Conservation (phyloP, 2,888 invertebrate genomes). For the Linyphia triangularis region DNA sequence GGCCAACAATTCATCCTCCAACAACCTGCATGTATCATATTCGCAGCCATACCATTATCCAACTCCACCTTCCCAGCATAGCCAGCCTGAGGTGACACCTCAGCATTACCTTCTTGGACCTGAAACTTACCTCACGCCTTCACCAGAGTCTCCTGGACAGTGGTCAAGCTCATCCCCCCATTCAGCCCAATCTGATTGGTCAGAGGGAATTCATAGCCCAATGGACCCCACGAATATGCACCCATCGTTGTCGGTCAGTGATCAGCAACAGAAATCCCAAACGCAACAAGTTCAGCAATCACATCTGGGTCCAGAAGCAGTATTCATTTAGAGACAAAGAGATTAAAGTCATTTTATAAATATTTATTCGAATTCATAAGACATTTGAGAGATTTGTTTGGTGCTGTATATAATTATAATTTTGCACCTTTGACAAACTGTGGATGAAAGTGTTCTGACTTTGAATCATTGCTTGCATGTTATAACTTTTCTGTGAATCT, state of each 20-base stretch:
- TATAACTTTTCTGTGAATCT: conserved; percentile 20
- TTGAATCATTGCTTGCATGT: background rate
- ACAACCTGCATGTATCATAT: conserved; percentile 53
- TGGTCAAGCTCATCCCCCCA: conserved; percentile 97
- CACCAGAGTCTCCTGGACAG: conserved; percentile 96
- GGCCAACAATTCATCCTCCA: conserved; percentile 24
- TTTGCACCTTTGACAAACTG: conserved; percentile 7
- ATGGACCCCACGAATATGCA: conserved; percentile 76
- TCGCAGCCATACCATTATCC: conserved; percentile 84
- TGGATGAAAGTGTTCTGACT: background rate
- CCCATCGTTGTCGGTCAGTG: conserved; percentile 52
- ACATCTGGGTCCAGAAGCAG: conserved; percentile 72
- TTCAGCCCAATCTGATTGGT: conserved; percentile 95
- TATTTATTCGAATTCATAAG: conserved; percentile 3
- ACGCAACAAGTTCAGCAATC: conserved; percentile 68
- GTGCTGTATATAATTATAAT: conserved; percentile 45
- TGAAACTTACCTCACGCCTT: conserved; percentile 96
- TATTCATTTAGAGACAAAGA: conserved; percentile 61
- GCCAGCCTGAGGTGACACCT: conserved; percentile 84
- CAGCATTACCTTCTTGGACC: conserved; percentile 85
- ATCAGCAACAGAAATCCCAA: conserved; percentile 68
- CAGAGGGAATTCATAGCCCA: conserved; percentile 91
- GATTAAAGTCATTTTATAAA: conserved; percentile 39
- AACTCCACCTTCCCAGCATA: conserved; percentile 90
- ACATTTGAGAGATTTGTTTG: conserved; percentile 40